A percentile compares a stretch with the other conserved stretches of the same genome.
Evolutionary conservation across 2,797 vertebrate genomes (phyloP).

Genomic region (Semotilus atromaculatus): DNA sequence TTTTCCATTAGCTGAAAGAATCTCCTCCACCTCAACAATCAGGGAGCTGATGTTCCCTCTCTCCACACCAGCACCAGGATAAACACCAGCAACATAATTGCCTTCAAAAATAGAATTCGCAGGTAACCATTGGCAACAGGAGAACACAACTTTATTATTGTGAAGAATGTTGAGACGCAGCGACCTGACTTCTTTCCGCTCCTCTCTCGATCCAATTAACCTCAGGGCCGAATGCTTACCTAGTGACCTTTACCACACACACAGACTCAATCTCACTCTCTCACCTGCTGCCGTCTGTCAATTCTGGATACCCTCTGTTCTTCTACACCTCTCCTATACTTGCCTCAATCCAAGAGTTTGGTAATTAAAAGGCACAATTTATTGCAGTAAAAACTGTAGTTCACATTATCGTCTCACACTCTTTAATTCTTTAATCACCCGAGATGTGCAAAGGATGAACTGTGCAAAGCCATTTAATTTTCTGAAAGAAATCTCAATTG

Average conservation of each 20-base stretch:
- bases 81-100: conserved; percentile 73
- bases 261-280: conserved; percentile 9
- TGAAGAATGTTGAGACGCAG: conserved; percentile 61
- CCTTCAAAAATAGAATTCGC: conserved; percentile 71
- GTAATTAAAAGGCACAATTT: conserved; percentile 26
- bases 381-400: background rate
- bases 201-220: conserved; percentile 63
- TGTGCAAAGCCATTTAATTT: background rate
- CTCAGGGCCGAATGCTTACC: conserved; percentile 48
- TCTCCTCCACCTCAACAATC: conserved; percentile 29
- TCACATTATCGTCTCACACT: background rate
- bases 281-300: conserved; percentile 49
- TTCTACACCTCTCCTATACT: conserved; percentile 13
- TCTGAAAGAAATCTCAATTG: conserved; percentile 4
- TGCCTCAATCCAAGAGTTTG: conserved; percentile 8
- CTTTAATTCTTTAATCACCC: conserved; percentile 17
- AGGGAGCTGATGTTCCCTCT: conserved; percentile 52
- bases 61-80: conserved; percentile 58
- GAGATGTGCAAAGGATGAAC: background rate
- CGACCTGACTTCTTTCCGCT: conserved; percentile 48
- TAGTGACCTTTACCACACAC: conserved; percentile 49
- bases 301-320: conserved; percentile 28
- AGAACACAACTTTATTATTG: conserved; percentile 67
- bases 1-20: conserved; percentile 39
- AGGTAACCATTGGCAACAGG: conserved; percentile 80